A percentile compares a stretch with the other conserved stretches of the same genome.
These are phyloP conservation scores for Leistus spinibarbis DNA, from an alignment of 2,888 invertebrate species.

Conservation along the genomic window DNA sequence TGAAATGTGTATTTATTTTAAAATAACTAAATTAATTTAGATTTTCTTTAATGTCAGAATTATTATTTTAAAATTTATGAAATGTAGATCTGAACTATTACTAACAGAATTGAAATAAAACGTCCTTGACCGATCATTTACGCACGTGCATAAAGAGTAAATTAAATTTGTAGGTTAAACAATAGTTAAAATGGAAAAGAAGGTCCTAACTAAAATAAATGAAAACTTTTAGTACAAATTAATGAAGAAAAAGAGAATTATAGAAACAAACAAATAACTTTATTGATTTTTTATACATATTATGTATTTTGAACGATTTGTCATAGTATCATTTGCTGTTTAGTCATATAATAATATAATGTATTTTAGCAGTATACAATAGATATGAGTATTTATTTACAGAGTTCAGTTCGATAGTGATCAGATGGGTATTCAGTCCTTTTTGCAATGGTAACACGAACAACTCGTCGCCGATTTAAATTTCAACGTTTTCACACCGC, in stretches of 20 bases:
- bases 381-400: slow-evolving; percentile 22
- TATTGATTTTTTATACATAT: slow-evolving; percentile 35
- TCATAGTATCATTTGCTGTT: slow-evolving; percentile 27
- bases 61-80: no score
- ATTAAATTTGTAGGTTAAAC: not conserved
- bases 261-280: slow-evolving; percentile 38
- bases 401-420: slow-evolving; percentile 14
- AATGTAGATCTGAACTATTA: no score
- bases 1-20: no score
- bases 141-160: no score
- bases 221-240: not conserved
- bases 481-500: slow-evolving; percentile 75
- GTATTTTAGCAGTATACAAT: not conserved
- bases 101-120: no score
- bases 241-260: slow-evolving; percentile 13
- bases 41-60: no score
- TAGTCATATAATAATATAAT: slow-evolving; percentile 21
- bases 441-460: slow-evolving; percentile 86
- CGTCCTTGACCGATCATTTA: no score
- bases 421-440: slow-evolving; percentile 59
- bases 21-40: no score
- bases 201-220: not conserved
- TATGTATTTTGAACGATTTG: slow-evolving; percentile 35
- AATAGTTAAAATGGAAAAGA: not conserved
- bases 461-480: slow-evolving; percentile 85